Conservation (phyloP, 2,113 vertebrate genomes). For the Perca fluviatilis region DNA sequence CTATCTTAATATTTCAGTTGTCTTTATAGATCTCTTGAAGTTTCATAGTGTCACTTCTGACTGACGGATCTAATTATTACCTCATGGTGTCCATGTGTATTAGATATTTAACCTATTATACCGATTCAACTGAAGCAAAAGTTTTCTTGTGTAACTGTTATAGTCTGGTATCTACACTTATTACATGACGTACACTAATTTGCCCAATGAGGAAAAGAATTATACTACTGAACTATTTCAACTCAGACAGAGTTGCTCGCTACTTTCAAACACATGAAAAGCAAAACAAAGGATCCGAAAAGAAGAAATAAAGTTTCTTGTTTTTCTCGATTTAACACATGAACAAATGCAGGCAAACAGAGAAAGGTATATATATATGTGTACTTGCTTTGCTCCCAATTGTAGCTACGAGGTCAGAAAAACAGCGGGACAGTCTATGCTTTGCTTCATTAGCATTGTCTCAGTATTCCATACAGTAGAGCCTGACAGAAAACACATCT, state of each 20-base stretch:
- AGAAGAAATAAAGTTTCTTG: not conserved
- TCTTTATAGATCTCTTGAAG: not conserved
- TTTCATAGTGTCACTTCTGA: not conserved
- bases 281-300: not conserved
- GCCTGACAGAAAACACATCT: constrained; percentile 15
- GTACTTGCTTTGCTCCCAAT: constrained; percentile 8
- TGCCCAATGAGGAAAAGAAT: not conserved
- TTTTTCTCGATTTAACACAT: not conserved
- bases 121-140: not conserved
- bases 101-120: not conserved
- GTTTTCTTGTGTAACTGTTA: not conserved
- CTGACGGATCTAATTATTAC: not conserved
- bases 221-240: not conserved
- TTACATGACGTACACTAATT: constrained; percentile 5
- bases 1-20: not conserved
- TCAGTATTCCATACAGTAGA: constrained; percentile 4
- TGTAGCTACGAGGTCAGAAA: constrained; percentile 20
- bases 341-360: not conserved
- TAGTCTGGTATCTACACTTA: not conserved
- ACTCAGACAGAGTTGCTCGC: not conserved
- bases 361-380: constrained; percentile 9
- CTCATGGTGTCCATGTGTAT: not conserved
- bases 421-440: not conserved
- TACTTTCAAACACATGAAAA: not conserved
- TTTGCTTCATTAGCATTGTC: constrained; percentile 36